Percentiles rank a stretch among this genome's conserved stretches.
Evolutionary conservation across 2,797 vertebrate genomes (phyloP).

Genomic region (Acipenser transmontanus): DNA sequence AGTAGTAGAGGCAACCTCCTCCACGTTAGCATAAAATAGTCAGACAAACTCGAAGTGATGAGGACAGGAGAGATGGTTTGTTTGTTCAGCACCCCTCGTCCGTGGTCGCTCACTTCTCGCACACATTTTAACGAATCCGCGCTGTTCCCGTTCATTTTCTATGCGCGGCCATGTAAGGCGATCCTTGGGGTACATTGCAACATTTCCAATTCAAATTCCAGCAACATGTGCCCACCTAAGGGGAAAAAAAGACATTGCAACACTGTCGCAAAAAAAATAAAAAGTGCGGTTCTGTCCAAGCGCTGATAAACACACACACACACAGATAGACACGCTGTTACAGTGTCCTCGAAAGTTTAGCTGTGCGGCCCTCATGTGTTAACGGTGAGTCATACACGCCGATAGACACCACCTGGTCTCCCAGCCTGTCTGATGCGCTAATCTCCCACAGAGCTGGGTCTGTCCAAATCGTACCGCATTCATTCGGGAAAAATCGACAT

Average conservation of each 20-base stretch:
- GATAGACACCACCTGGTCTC: not conserved
- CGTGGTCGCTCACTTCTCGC: constrained; percentile 37
- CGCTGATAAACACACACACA: not conserved
- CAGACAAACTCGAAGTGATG: constrained; percentile 20
- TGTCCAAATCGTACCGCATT: too few relatives aligned
- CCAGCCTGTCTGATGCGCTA: constrained; percentile 11
- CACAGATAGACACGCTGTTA: too few relatives aligned
- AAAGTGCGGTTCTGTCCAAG: not conserved
- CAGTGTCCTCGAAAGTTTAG: too few relatives aligned
- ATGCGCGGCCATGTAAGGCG: not conserved
- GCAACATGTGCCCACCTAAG: not conserved
- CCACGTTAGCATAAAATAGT: constrained; percentile 16
- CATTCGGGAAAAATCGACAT: too few relatives aligned
- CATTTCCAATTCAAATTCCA: not conserved
- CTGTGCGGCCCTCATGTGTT: too few relatives aligned
- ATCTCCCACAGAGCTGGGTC: too few relatives aligned
- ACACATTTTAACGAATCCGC: too few relatives aligned
- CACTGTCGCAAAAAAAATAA: constrained; percentile 3
- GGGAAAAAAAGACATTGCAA: constrained; percentile 1
- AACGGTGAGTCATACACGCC: too few relatives aligned
- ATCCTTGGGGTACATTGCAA: constrained; percentile 12
- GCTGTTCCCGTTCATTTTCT: too few relatives aligned
- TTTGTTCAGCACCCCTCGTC: constrained; percentile 41
- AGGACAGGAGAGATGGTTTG: constrained; percentile 28
- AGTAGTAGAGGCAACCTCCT: too few relatives aligned